Percentiles rank a stretch among this genome's conserved stretches.
Conservation (phyloP, 2,888 invertebrate species). For the Himalopsyche anomala region DNA sequence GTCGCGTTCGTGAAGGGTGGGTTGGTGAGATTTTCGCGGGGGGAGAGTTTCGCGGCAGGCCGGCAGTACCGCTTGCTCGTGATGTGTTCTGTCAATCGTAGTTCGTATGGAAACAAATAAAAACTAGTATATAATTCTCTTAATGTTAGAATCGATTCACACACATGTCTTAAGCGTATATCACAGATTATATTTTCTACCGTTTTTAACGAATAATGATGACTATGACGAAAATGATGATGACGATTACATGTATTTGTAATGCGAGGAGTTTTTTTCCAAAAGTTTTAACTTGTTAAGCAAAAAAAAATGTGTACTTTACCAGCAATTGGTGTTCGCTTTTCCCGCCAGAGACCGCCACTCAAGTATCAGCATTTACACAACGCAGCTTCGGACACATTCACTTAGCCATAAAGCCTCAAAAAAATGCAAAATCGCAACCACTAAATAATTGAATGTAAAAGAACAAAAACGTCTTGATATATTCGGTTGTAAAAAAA, state of each 20-base stretch:
- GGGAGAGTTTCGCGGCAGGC: conserved; percentile 22
- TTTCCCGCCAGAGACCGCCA: conserved; percentile 21
- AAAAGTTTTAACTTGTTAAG: conserved; percentile 26
- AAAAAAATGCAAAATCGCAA: background rate
- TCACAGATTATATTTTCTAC: conserved; percentile 61
- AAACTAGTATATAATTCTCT: conserved; percentile 48
- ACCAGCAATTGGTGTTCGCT: conserved; percentile 8
- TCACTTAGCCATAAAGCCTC: background rate
- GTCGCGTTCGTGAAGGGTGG: background rate
- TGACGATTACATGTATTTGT: conserved; percentile 2
- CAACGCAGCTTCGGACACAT: conserved; percentile 9
- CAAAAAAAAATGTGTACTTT: conserved; percentile 5
- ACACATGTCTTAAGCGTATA: conserved; percentile 47
- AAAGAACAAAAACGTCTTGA: no score
- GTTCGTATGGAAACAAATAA: conserved; percentile 50
- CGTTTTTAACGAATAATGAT: conserved; percentile 50
- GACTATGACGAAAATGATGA: background rate
- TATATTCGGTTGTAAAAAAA: no score
- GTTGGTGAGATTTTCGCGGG: background rate
- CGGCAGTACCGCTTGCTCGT: conserved; percentile 51
- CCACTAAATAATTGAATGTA: no score
- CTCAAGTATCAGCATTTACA: conserved; percentile 19
- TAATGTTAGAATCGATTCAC: conserved; percentile 53
- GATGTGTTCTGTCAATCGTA: conserved; percentile 62
- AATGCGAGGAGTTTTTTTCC: conserved; percentile 11